Conservation (phyloP, 2,888 invertebrate species). For the Yponomeuta cagnagella region DNA sequence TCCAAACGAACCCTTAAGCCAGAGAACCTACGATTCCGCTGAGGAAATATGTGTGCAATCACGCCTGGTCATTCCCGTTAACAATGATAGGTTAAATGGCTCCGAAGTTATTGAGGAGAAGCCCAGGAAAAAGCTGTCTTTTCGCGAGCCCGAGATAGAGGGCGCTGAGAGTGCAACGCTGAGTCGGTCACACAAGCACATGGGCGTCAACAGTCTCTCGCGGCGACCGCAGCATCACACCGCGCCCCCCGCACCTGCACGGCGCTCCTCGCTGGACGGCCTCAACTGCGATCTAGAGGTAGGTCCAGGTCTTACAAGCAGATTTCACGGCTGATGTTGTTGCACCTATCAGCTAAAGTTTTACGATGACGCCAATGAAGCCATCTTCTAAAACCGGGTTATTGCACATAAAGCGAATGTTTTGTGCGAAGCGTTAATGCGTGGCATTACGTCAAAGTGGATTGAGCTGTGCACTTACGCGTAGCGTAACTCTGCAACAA, state of each 20-base stretch:
- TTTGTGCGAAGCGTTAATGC: conserved; percentile 32
- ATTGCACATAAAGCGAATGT: conserved; percentile 21
- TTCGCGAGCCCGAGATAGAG: conserved; percentile 88
- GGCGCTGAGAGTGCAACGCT: conserved; percentile 46
- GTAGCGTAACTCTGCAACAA: neutral
- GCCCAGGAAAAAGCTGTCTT: conserved; percentile 90
- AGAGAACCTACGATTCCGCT: conserved; percentile 49
- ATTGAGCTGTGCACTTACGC: conserved; percentile 20
- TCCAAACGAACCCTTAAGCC: conserved; percentile 36
- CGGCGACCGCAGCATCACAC: conserved; percentile 50
- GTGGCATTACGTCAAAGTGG: conserved; percentile 25
- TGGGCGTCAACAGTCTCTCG: conserved; percentile 62
- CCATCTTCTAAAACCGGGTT: too few species aligned
- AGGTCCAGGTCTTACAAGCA: conserved; percentile 17
- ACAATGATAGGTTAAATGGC: conserved; percentile 49
- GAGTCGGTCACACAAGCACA: conserved; percentile 59
- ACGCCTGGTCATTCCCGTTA: conserved; percentile 53
- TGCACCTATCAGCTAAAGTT: too few species aligned
- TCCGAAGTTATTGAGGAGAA: conserved; percentile 63
- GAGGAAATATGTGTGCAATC: conserved; percentile 63
- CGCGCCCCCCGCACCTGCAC: conserved; percentile 46
- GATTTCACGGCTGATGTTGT: too few species aligned
- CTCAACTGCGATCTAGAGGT: conserved; percentile 78
- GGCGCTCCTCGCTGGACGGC: conserved; percentile 69
- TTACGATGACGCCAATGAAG: too few species aligned